These are phyloP conservation scores for Brachyptera putata DNA, from an alignment of 2,888 invertebrate genomes.

Conservation along the genomic window DNA sequence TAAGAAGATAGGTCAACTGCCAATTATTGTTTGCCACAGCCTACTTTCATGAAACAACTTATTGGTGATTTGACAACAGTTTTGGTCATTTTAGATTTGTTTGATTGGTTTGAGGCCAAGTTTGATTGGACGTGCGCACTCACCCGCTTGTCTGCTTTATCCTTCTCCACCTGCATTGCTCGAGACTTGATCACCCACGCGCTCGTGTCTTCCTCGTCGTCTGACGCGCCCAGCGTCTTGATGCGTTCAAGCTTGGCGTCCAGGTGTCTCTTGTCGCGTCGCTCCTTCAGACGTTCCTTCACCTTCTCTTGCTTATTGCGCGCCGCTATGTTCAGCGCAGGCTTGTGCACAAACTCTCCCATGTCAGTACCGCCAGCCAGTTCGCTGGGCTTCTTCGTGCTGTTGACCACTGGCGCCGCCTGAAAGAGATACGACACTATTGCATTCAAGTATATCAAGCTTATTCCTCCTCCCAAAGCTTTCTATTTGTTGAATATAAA, in stretches of 20 bases:
- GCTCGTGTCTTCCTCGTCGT: constrained; percentile 66
- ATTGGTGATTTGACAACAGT: too few species aligned
- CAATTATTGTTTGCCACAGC: too few species aligned
- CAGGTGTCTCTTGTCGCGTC: constrained; percentile 73
- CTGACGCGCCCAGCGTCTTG: constrained; percentile 64
- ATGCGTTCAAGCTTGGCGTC: constrained; percentile 61
- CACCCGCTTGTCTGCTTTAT: constrained; percentile 79
- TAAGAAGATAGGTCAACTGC: too few species aligned
- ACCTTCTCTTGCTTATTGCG: constrained; percentile 76
- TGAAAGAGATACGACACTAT: too few species aligned
- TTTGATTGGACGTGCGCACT: too few species aligned
- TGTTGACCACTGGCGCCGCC: background rate
- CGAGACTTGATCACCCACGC: constrained; percentile 84
- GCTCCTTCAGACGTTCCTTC: constrained; percentile 69
- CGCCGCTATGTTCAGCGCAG: constrained; percentile 66
- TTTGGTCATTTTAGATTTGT: too few species aligned
- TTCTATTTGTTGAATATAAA: too few species aligned
- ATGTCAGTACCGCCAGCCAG: constrained; percentile 43
- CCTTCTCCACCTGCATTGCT: constrained; percentile 69
- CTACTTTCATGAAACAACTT: too few species aligned
- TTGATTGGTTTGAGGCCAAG: too few species aligned
- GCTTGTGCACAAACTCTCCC: constrained; percentile 85
- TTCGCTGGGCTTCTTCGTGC: background rate
- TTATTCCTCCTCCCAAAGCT: too few species aligned
- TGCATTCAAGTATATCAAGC: too few species aligned